A percentile compares a stretch with the other conserved stretches of the same genome.
Evolutionary conservation across 1,140 invertebrate genomes (phyloP).

Genomic region (Caenorhabditis brenneri): DNA sequence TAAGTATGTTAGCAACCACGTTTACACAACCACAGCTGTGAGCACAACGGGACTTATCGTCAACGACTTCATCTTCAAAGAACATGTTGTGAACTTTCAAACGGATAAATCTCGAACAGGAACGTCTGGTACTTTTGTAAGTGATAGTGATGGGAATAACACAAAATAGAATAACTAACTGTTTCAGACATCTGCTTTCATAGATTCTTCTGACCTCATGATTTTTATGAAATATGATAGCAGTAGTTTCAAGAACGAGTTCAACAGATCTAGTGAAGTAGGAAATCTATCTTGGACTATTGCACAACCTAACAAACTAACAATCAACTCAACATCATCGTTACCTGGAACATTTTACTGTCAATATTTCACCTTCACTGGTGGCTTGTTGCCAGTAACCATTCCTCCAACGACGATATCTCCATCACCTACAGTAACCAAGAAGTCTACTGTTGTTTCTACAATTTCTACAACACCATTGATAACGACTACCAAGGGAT

Average conservation of each 20-base stretch:
- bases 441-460: not conserved
- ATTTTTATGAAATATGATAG: not conserved
- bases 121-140: not conserved
- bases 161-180: not conserved
- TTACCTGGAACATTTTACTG: not conserved
- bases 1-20: not conserved
- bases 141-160: not conserved
- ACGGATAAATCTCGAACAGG: not conserved
- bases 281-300: not conserved
- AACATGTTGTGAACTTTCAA: not conserved
- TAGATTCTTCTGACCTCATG: not conserved
- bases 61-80: not conserved
- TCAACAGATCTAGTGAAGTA: not conserved
- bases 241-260: not conserved
- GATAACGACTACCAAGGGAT: not conserved
- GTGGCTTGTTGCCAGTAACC: not conserved
- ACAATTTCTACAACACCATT: not conserved
- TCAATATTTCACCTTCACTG: not conserved
- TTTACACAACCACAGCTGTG: not conserved
- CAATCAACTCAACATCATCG: not conserved
- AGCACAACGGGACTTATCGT: not conserved
- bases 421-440: not conserved
- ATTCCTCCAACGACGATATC: not conserved
- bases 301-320: not conserved
- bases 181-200: not conserved